Conservation (phyloP, 92 coral and sea anemone species). For the Umimayanthus kanabou region DNA sequence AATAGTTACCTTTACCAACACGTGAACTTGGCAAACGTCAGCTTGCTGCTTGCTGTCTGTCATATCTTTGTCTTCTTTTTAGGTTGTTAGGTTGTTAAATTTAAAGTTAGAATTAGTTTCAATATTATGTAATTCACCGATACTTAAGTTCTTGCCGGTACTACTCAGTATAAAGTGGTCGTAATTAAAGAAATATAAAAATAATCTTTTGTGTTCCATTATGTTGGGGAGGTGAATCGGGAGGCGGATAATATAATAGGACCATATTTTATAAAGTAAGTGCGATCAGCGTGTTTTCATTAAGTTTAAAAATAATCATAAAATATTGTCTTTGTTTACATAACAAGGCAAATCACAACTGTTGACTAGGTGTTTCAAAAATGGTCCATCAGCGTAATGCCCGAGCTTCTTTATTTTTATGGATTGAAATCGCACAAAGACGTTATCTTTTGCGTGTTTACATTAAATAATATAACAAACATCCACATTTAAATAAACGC, state of each 20-base stretch:
- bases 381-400: no score
- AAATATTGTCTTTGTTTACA: constrained; percentile 7
- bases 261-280: background rate
- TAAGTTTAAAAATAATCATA: background rate
- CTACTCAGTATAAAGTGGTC: background rate
- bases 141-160: no score
- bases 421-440: no score
- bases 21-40: background rate
- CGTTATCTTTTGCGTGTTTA: no score
- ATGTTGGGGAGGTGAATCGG: background rate
- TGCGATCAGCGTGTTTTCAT: background rate
- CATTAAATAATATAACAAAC: no score
- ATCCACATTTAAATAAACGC: no score
- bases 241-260: background rate
- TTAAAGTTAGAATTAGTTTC: background rate
- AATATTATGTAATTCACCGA: background rate
- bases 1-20: no score
- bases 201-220: background rate
- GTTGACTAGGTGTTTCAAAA: background rate
- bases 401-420: no score
- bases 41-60: background rate
- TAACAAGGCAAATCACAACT: constrained; percentile 4
- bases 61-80: background rate
- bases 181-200: no score
- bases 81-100: background rate